Evolutionary conservation across 2,113 vertebrate species (phyloP).

Genomic region (Illadopsis cleaveri): DNA sequence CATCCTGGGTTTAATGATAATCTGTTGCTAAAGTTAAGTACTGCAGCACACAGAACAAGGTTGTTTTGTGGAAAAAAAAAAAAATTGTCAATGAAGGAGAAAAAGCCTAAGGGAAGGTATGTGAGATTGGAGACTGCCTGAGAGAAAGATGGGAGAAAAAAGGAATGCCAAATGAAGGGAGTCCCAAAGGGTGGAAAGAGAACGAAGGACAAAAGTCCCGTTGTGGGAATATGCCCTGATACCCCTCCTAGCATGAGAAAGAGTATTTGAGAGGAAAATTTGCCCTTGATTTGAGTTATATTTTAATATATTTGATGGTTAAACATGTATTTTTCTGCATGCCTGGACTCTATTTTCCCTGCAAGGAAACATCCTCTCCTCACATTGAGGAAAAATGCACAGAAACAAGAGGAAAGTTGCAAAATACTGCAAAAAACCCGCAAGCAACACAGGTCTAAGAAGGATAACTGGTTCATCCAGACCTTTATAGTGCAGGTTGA

Average conservation of each 20-base stretch:
- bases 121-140: not conserved
- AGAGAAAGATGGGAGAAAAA: not conserved
- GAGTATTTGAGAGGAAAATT: not conserved
- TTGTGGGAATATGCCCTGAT: not conserved
- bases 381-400: not conserved
- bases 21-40: not conserved
- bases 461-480: not conserved
- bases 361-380: not conserved
- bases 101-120: not conserved
- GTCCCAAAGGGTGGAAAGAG: not conserved
- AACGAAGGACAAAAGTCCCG: accelerated
- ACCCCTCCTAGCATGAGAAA: not conserved
- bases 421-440: not conserved
- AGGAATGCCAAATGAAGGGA: not conserved
- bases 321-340: not conserved
- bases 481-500: accelerated
- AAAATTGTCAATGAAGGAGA: not conserved
- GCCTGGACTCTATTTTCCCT: not conserved
- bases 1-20: not conserved
- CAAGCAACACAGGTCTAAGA: not conserved
- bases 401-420: not conserved
- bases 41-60: not conserved
- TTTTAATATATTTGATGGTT: not conserved
- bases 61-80: not conserved
- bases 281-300: not conserved